These are phyloP conservation scores for Hippocampus abdominalis DNA, from an alignment of 2,113 vertebrate species.

Conservation along the genomic window DNA sequence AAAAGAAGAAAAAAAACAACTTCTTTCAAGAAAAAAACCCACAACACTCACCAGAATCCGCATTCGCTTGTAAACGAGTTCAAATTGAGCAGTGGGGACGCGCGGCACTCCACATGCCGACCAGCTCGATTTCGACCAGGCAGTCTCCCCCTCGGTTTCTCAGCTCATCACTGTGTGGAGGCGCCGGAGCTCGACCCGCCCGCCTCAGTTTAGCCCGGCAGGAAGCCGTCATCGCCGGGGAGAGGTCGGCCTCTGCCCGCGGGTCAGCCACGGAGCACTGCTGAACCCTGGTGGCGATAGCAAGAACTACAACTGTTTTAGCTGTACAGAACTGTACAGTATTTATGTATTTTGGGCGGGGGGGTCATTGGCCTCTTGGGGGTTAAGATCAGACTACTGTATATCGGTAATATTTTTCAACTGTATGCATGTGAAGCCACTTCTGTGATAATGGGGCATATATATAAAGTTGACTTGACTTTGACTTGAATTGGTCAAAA, in stretches of 20 bases:
- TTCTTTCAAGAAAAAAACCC: background rate
- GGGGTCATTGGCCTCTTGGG: too few relatives aligned
- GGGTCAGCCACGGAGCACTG: background rate
- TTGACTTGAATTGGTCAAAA: too few relatives aligned
- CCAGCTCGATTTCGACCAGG: background rate
- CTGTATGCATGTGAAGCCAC: too few relatives aligned
- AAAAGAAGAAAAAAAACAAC: background rate
- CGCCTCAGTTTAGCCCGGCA: background rate
- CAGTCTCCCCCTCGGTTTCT: background rate
- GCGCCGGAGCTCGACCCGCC: background rate
- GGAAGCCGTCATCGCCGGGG: conserved; percentile 2
- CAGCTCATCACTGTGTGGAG: background rate
- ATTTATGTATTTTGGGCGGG: too few relatives aligned
- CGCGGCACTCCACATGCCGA: background rate
- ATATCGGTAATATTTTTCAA: too few relatives aligned
- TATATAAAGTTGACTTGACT: too few relatives aligned
- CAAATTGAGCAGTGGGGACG: background rate
- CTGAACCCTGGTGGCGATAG: background rate
- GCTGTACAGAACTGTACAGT: too few relatives aligned
- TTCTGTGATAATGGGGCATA: too few relatives aligned
- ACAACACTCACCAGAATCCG: background rate
- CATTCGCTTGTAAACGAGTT: background rate
- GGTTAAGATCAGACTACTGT: too few relatives aligned
- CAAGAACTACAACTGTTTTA: background rate
- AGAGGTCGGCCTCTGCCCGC: background rate